Percentiles rank a stretch among this genome's conserved stretches.
phyloP scores from a whole-genome alignment of 2,888 invertebrate species.

The Epiblema foenella region DNA sequence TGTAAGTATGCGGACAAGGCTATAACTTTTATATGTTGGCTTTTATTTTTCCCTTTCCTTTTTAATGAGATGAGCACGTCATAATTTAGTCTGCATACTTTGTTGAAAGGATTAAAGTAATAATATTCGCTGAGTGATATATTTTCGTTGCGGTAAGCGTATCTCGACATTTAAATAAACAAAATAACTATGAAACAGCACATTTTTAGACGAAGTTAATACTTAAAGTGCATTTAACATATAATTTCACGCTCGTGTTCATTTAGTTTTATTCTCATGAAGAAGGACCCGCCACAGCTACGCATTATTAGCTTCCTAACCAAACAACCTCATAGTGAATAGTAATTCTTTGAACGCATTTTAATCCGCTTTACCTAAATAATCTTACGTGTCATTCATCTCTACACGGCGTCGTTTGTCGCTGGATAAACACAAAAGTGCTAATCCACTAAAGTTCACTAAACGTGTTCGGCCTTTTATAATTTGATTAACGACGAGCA shows the following conservation, averaged over 20 bases:
- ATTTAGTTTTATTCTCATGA: slow-evolving; percentile 1
- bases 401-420: slow-evolving; percentile 35
- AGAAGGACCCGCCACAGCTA: neutral
- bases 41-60: slow-evolving; percentile 51
- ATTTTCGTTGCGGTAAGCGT: slow-evolving; percentile 18
- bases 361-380: slow-evolving; percentile 70
- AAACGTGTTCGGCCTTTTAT: slow-evolving; percentile 32
- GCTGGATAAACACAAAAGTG: slow-evolving; percentile 36
- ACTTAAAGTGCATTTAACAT: neutral
- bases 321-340: slow-evolving; percentile 47
- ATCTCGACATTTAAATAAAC: neutral
- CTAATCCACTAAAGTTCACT: slow-evolving; percentile 35
- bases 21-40: slow-evolving; percentile 52
- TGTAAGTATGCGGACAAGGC: slow-evolving; percentile 46
- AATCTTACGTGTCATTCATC: slow-evolving; percentile 61
- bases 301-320: neutral
- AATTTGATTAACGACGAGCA: slow-evolving; percentile 33
- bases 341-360: slow-evolving; percentile 57
- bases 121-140: slow-evolving; percentile 25
- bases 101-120: slow-evolving; percentile 30
- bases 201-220: neutral
- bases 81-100: slow-evolving; percentile 29
- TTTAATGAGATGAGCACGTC: slow-evolving; percentile 48
- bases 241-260: neutral
- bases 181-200: too few relatives aligned